phyloP scores from a whole-genome alignment of 2,888 invertebrate genomes.

The Nymphalis polychloros region DNA sequence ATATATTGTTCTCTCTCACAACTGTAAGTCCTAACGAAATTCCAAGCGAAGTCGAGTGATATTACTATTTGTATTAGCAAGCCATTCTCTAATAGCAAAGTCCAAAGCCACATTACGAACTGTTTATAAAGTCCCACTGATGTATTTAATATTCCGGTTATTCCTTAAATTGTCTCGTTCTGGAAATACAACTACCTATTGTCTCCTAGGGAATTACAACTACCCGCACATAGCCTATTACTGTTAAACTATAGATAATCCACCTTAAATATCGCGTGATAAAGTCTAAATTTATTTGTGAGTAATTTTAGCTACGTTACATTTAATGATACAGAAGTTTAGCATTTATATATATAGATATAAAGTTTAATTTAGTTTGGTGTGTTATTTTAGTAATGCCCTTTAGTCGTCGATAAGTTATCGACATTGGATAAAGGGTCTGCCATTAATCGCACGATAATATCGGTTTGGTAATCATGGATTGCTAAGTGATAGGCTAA shows the following conservation, averaged over 20 bases:
- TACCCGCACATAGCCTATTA: slow-evolving; percentile 64
- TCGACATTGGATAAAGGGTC: slow-evolving; percentile 76
- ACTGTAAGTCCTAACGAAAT: neutral
- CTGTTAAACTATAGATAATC: slow-evolving; percentile 40
- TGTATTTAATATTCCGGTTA: slow-evolving; percentile 69
- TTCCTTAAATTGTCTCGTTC: slow-evolving; percentile 76
- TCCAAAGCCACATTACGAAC: slow-evolving; percentile 18
- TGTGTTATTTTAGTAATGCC: slow-evolving; percentile 40
- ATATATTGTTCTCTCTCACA: no score
- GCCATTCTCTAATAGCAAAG: slow-evolving; percentile 11
- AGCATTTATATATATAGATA: neutral
- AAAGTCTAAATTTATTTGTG: slow-evolving; percentile 37
- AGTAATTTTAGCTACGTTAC: slow-evolving; percentile 9
- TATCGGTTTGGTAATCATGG: slow-evolving; percentile 75
- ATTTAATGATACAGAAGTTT: slow-evolving; percentile 6
- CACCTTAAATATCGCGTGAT: slow-evolving; percentile 30
- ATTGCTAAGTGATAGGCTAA: slow-evolving; percentile 75
- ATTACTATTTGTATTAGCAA: neutral
- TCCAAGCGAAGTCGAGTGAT: neutral
- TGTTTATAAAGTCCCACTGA: slow-evolving; percentile 34
- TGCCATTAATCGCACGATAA: slow-evolving; percentile 76
- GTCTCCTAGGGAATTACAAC: slow-evolving; percentile 74
- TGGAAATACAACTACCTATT: slow-evolving; percentile 75
- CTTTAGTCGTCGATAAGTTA: slow-evolving; percentile 48
- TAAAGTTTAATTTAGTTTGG: slow-evolving; percentile 44